A percentile compares a stretch with the other conserved stretches of the same genome.
These are phyloP conservation scores for Heliconius aoede DNA, from an alignment of 2,888 invertebrate genomes.

Conservation along the genomic window DNA sequence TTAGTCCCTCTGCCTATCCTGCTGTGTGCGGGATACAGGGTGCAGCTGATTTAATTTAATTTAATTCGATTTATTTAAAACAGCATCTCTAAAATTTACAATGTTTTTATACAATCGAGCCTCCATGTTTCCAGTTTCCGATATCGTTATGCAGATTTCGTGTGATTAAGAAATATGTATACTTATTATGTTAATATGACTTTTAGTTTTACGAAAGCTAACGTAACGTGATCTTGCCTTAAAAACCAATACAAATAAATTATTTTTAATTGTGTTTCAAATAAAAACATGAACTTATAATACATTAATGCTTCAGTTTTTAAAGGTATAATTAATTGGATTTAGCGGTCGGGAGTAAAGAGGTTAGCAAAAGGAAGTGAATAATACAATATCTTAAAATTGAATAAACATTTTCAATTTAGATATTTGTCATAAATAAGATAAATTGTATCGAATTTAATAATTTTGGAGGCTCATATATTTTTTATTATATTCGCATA, in stretches of 20 bases:
- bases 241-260: constrained; percentile 1
- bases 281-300: not conserved
- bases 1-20: too few species aligned
- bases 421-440: not conserved
- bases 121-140: constrained; percentile 4
- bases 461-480: not conserved
- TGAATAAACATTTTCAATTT: not conserved
- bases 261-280: not conserved
- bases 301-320: not conserved
- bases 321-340: not conserved
- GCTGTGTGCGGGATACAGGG: too few species aligned
- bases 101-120: constrained; percentile 2
- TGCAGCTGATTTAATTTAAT: too few species aligned
- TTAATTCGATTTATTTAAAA: too few species aligned
- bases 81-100: not conserved
- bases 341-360: not conserved
- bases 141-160: not conserved
- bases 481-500: not conserved
- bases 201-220: not conserved
- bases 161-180: not conserved
- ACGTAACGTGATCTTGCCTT: not conserved
- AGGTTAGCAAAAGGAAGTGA: not conserved
- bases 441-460: not conserved
- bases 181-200: not conserved
- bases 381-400: not conserved